A percentile compares a stretch with the other conserved stretches of the same genome.
phyloP scores from a whole-genome alignment of 2,113 vertebrate genomes.

The Struthidea cinerea region DNA sequence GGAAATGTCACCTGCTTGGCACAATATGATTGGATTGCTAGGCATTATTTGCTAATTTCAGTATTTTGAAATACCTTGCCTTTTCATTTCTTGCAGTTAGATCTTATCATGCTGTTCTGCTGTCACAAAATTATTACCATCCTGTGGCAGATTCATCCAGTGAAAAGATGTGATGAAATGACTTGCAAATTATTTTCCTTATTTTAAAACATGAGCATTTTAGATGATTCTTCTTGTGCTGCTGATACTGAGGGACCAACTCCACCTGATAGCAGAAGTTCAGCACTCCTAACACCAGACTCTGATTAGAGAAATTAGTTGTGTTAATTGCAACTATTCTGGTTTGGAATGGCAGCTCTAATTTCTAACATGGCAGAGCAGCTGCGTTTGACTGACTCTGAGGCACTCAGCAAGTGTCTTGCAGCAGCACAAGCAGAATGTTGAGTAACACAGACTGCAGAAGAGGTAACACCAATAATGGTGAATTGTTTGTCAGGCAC shows the following conservation, averaged over 20 bases:
- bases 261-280: neutral
- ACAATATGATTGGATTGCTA: neutral
- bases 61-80: neutral
- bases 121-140: neutral
- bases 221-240: neutral
- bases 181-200: neutral
- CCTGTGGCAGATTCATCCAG: neutral
- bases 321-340: neutral
- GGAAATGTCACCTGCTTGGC: neutral
- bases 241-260: neutral
- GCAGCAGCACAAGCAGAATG: neutral
- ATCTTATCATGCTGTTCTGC: neutral
- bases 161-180: neutral
- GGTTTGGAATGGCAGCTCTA: neutral
- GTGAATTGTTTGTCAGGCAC: neutral
- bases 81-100: neutral
- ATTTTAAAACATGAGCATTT: neutral
- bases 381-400: neutral
- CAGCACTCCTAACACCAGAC: neutral
- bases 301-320: neutral
- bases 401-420: neutral
- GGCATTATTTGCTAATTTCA: neutral
- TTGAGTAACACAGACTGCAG: neutral
- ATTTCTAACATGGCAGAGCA: neutral
- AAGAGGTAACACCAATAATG: neutral